Conservation (phyloP, 2,797 vertebrate genomes). For the Onychomys arenicola region DNA sequence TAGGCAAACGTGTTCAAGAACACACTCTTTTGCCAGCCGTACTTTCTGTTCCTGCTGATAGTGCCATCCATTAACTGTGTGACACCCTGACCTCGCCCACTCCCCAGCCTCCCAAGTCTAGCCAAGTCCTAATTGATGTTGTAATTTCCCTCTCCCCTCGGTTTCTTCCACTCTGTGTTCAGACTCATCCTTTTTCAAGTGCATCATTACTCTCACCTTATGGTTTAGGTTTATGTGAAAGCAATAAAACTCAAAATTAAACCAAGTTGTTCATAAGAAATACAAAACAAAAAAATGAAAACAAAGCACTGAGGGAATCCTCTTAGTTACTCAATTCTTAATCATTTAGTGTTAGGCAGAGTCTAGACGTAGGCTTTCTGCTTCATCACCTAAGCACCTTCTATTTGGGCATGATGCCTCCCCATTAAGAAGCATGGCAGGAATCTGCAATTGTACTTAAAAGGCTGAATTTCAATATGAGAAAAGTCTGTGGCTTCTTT, state of each 20-base stretch:
- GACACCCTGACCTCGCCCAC: background rate
- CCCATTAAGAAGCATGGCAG: background rate
- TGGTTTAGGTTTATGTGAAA: no score
- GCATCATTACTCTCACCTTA: background rate
- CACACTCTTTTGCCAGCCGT: rapidly evolving
- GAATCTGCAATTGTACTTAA: background rate
- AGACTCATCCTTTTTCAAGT: background rate
- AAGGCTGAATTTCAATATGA: background rate
- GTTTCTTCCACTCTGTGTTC: background rate
- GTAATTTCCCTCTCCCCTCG: background rate
- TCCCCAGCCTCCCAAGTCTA: background rate
- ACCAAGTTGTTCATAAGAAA: background rate
- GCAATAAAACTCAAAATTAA: conserved; percentile 38
- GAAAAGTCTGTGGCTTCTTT: conserved; percentile 27
- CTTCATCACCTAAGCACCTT: background rate
- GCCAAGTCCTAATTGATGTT: conserved; percentile 1
- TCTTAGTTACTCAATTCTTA: no score
- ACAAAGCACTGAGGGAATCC: background rate
- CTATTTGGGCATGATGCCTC: background rate
- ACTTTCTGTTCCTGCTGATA: background rate
- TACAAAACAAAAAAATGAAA: background rate
- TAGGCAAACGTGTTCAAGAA: background rate
- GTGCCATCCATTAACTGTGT: background rate
- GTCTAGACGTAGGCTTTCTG: background rate
- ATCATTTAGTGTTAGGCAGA: background rate